Base-by-base conservation (phyloP, 2,113 vertebrate genomes). In the Aptenodytes forsteri region DNA sequence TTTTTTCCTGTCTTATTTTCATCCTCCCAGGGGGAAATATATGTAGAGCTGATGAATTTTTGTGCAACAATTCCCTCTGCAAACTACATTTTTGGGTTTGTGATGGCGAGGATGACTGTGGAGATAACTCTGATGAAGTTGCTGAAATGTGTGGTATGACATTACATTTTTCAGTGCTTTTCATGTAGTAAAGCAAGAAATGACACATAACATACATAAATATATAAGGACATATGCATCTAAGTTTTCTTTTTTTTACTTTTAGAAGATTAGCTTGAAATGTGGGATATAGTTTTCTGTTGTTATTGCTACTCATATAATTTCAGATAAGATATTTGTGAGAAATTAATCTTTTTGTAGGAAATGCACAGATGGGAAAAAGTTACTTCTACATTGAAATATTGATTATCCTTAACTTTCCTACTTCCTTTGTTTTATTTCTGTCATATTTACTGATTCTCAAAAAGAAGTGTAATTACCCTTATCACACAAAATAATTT, bases 21-120 rank as follows among this genome's bases (percentile, higher is more conserved):
- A 11, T 94, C 81, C 81, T 89, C 50, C 42, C 94, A 98, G 98
- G 98, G 97, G 99, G 94, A 92, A 99, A 99, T 95, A 99, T 99
- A 97, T 99, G 99, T 92, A 99, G 99, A 94, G 96, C 98, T 11
- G 99, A 99, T 98, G 99, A 99, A 77, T 99, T 99, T 97, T 97
- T 99, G 90, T 99, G 99, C 98, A 99, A 99, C 98, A 99, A 99
- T 97, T 99, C 99, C 13, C 98, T 99, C 83, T 99, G 99, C 97
- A 99, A 99, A 95, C 98, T 99, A 16, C 98, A 99, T 92, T 98
- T 98, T 62, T 99, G 99, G 99, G 98, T 99, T 89, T 99, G 99
- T 97, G 99, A 99, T 76, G 99, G 99, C n/a, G 99, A 99, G 95
- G 99, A 99, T 69, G 99, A 99, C 92, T 99, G 99, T 46, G 99